A percentile compares a stretch with the other conserved stretches of the same genome.
Conservation (phyloP, 2,113 vertebrate genomes). For the Galemys pyrenaicus region DNA sequence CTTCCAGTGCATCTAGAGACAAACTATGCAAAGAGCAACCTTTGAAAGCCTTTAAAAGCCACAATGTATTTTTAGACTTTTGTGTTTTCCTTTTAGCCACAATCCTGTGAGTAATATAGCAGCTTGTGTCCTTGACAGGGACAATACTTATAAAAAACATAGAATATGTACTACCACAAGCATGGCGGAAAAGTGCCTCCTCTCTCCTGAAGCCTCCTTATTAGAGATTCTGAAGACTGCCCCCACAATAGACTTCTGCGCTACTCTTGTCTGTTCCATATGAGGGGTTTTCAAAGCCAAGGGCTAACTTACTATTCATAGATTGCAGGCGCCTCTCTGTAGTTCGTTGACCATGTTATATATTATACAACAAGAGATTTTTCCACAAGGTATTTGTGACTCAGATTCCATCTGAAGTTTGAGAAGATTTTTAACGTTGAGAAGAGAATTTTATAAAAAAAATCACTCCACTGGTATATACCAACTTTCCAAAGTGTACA, state of each 20-base stretch:
- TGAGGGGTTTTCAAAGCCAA: slow-evolving; percentile 35
- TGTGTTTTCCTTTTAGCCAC: slow-evolving; percentile 19
- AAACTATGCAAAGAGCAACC: slow-evolving; percentile 51
- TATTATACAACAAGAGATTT: slow-evolving; percentile 26
- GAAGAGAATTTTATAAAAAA: slow-evolving; percentile 16
- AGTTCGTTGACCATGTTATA: background rate
- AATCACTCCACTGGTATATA: background rate
- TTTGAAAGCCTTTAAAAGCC: slow-evolving; percentile 71
- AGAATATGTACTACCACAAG: slow-evolving; percentile 29
- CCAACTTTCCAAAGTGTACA: background rate
- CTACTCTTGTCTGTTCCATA: background rate
- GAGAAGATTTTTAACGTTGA: background rate
- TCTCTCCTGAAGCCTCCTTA: slow-evolving; percentile 32
- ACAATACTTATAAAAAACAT: slow-evolving; percentile 22
- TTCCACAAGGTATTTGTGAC: background rate
- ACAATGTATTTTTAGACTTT: slow-evolving; percentile 56
- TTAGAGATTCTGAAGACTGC: slow-evolving; percentile 38
- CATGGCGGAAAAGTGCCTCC: background rate
- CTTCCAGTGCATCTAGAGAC: background rate
- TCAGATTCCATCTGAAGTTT: background rate
- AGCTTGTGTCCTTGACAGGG: slow-evolving; percentile 44
- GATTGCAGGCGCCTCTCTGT: background rate
- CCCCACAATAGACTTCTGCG: background rate
- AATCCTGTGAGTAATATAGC: slow-evolving; percentile 31
- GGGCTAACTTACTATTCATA: background rate